Base-by-base conservation (phyloP, 1,140 invertebrate species). In the Platyscapa corneri region DNA sequence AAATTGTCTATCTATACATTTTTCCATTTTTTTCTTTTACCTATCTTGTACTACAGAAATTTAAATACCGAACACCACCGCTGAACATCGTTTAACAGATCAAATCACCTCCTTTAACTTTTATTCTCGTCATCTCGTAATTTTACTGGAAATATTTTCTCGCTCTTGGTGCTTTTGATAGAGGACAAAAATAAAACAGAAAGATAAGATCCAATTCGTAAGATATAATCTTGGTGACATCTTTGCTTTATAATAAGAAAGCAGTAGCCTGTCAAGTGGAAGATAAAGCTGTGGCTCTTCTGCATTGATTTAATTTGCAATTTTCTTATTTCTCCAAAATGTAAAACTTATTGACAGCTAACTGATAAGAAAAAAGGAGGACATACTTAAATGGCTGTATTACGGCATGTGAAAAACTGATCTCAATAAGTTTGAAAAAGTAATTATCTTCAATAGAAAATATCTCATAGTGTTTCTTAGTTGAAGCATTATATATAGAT, bases 381-480 rank as follows among this genome's bases (percentile, higher is more conserved):
- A 86, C 82, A 67, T 83, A 85, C 82, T 14, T 23, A 23, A 84
- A 30, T 64, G 37, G 30, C 23, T 80, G 37, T 39, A 37, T n/a
- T 53, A 3, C 32, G 20, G 8, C 30, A 39, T 67, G 34, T 23
- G 39, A 18, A 60, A 60, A 27, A 2, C 1, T 84, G 67, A 53
- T 84, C 42, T 37, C 2, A 16, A 78, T 42, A 0, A 84, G 20
- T 0, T 34, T 37, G n/a, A 72, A 84, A 37, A 74, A 85, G 86
- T 85, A 88, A 88, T 92, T 89, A 90, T 88, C 84, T 90, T 90
- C 86, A 91, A 90, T 88, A 90, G 86, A 89, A 85, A 90, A 90
- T 83, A 53, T 67, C n/a, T n/a, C 39, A 86, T 75, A 88, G 82
- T 46, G 16, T 78, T 88, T 83, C 76, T 88, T 89, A 89, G 77